Base-by-base conservation (phyloP, 2,888 invertebrate species). In the Synergus gifuensis region DNA sequence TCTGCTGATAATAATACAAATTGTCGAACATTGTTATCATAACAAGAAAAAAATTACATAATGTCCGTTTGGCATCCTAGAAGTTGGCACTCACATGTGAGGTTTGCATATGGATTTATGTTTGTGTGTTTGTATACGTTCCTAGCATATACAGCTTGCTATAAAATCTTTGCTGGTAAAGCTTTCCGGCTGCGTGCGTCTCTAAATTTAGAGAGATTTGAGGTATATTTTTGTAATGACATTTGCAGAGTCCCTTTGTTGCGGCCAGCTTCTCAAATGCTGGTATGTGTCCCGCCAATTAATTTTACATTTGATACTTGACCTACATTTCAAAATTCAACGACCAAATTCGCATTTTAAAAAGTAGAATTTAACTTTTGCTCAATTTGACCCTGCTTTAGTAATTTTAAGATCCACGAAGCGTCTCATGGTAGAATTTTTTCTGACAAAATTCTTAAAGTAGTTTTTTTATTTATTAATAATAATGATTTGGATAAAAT, bases 191-290 rank as follows among this genome's bases (percentile, higher is more conserved):
- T 64, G 60, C 80, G 78, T 81, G 60, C 79, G 79, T 80, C 83
- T 85, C 87, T 85, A 88, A 85, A 83, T 85, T 85, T 87, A 83
- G 85, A 83, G 63, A 81, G 78, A 78, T 83, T 67, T 62, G 83
- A 82, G 79, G 83, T 81, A 84, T 83, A 85, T 83, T 86, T 83
- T 83, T 79, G 82, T 81, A 82, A 83, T 83, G 82, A 83, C 82
- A 85, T 81, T 83, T 83, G 80, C 73, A 78, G 81, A 78, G 79
- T 80, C 80, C 81, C 81, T 83, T 82, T 84, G 80, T 83, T 80
- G 82, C 79, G 77, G 78, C 81, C 81, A 84, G 82, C 80, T 82
- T 82, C 81, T 79, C 81, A 79, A 81, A 83, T 82, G 83, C 82
- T 82, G 82, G 84, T 83, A 82, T 78, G 83, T 84, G 76, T 79